Base-by-base conservation (phyloP, 2,113 vertebrate species). In the Ceyx cyanopectus region DNA sequence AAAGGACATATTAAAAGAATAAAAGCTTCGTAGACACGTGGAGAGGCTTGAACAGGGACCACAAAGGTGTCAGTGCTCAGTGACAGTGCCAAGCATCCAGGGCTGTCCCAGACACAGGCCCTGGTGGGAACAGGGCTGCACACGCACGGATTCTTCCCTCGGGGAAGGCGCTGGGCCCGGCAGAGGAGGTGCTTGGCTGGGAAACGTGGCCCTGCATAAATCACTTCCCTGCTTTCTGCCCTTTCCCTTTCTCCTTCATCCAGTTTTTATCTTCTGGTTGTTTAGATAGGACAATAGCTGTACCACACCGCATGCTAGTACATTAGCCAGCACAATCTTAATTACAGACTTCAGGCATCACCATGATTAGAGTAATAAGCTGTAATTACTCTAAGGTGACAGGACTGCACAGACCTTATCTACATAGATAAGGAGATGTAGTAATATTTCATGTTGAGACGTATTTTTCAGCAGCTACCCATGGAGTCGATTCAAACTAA, bases 301-400 rank as follows among this genome's bases (percentile, higher is more conserved):
- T 85, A 89, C 93, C 81, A 69, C 0, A 40, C 89, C 8, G 5
- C 4, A 50, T 87, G 87, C 81, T 69, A 77, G 60, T 43, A 90
- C 92, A 95, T 95, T 95, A 96, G 89, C 92, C 84, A 93, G 95
- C 94, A 90, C 81, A 95, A 94, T 90, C 95, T 96, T 96, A 96
- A 95, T 96, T 96, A 95, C 75, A 92, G 94, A 94, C 95, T 94
- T 91, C 87, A 94, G 92, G 92, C 96, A 95, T 95, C 89, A 75
- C 72, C 84, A 58, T 95, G 91, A 96, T 96, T 95, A 94, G 87
- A 93, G 94, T 96, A 95, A 96, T 96, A 93, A 96, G 93, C 94
- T 93, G 93, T 95, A 95, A 96, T 94, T 94, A 95, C 90, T 94
- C 91, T 89, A 82, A 95, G 96, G 95, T 93, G 92, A 95, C 84